Base-by-base conservation (phyloP, 2,113 vertebrate genomes). In the Ophiodon elongatus region DNA sequence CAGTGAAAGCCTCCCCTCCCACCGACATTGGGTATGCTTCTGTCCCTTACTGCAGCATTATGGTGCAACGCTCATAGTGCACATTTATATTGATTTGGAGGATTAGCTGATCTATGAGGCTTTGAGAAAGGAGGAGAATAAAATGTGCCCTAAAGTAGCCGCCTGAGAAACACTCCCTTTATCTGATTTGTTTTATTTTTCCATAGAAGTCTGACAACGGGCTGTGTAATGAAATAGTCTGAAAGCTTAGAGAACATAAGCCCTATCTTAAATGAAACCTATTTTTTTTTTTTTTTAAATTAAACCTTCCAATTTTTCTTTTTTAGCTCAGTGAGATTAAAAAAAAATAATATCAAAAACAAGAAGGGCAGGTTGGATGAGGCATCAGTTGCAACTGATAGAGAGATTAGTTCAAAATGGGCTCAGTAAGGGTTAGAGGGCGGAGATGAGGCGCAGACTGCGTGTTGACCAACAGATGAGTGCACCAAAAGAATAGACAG, bases 361-460 rank as follows among this genome's bases (percentile, higher is more conserved):
- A 69, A 33, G 47, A 67, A 76, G 67, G 87, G 73, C 84, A 83
- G 66, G 66, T 56, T 73, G 77, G 82, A 79, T 77, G 82, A 91
- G 78, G 85, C 92, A 88, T 66, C 80, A 85, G 83, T 88, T 39
- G 57, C 54, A 66, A 77, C 31, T 43, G 70, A 63, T 25, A 71
- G 76, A 88, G 60, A 84, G 57, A 85, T 90, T 77, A 79, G 83
- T 72, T 85, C 69, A 76, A 76, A 88, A 86, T 83, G 77, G 80
- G 41, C 78, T 85, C 57, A 66, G 84, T 76, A 75, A 68, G 64
- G 85, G 84, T 79, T 73, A 81, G 75, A 91, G 95, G 96, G 96
- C 96, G 94, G 97, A 98, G 97, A 97, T 97, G 97, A 96, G 95
- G 96, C 95, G 96, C 95, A 95, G 95, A 94, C 96, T 95, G 96